Evolutionary conservation across 2,888 invertebrate genomes (phyloP).

Genomic region (Gymnoscelis rufifasciata): DNA sequence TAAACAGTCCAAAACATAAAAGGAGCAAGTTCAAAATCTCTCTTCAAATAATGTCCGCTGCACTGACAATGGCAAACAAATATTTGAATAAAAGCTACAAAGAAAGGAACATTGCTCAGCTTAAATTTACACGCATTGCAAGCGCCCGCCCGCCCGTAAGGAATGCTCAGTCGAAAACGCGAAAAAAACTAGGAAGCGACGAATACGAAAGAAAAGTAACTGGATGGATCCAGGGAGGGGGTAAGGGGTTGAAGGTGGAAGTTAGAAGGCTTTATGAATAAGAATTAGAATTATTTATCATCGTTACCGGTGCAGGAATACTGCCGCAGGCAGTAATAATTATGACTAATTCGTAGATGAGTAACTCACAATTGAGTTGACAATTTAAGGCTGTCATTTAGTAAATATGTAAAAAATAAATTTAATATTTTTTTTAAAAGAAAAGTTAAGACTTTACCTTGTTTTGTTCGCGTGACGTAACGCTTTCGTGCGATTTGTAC

Average conservation of each 20-base stretch:
- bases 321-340: too few species aligned
- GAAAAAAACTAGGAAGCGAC: conserved; percentile 60
- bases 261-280: too few species aligned
- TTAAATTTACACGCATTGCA: conserved; percentile 70
- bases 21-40: conserved; percentile 3
- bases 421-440: too few species aligned
- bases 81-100: conserved; percentile 45
- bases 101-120: conserved; percentile 51
- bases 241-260: neutral
- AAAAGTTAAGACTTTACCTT: too few species aligned
- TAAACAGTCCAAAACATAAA: neutral
- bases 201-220: conserved; percentile 66
- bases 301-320: too few species aligned
- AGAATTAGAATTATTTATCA: too few species aligned
- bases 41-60: conserved; percentile 25
- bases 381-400: too few species aligned
- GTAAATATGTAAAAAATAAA: too few species aligned
- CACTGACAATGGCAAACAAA: conserved; percentile 44
- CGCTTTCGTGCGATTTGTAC: too few species aligned
- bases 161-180: conserved; percentile 51
- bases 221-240: conserved; percentile 12
- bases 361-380: too few species aligned
- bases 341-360: too few species aligned
- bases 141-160: conserved; percentile 56
- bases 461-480: too few species aligned